phyloP scores from a whole-genome alignment of 1,140 invertebrate species.

The Reticulitermes speratus region DNA sequence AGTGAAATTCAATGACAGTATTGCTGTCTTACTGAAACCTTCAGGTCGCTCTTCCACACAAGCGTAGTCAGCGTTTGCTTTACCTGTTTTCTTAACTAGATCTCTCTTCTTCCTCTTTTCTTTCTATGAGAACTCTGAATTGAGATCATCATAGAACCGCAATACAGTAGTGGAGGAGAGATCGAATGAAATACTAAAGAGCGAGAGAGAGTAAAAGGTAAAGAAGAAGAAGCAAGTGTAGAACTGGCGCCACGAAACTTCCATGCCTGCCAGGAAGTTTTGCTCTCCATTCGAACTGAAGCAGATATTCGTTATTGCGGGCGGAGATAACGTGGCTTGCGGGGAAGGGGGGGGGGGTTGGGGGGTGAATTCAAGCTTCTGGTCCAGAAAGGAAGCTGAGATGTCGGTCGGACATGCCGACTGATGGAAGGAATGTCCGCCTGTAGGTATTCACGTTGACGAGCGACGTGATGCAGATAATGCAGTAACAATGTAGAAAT shows the following conservation, averaged over 20 bases:
- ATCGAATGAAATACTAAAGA: not conserved
- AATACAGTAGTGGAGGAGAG: not conserved
- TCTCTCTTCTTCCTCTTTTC: not conserved
- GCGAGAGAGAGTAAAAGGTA: not conserved
- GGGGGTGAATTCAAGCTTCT: not conserved
- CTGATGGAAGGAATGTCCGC: not conserved
- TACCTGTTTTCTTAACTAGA: not conserved
- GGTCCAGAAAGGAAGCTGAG: not conserved
- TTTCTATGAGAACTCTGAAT: not conserved
- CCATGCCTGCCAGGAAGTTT: not conserved
- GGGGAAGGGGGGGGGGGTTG: not conserved
- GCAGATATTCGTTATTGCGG: not conserved
- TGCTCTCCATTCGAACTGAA: not conserved
- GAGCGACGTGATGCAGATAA: not conserved
- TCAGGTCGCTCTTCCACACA: not conserved
- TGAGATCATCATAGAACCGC: not conserved
- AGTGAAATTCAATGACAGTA: no score
- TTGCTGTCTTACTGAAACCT: not conserved
- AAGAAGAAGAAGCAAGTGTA: not conserved
- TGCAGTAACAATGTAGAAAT: not conserved
- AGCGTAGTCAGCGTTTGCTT: not conserved
- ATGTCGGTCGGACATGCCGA: not conserved
- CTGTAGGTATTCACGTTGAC: not conserved
- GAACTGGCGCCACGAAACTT: not conserved
- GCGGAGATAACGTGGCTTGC: not conserved